Conservation (phyloP, 2,113 vertebrate genomes). For the Oenanthe melanoleuca region DNA sequence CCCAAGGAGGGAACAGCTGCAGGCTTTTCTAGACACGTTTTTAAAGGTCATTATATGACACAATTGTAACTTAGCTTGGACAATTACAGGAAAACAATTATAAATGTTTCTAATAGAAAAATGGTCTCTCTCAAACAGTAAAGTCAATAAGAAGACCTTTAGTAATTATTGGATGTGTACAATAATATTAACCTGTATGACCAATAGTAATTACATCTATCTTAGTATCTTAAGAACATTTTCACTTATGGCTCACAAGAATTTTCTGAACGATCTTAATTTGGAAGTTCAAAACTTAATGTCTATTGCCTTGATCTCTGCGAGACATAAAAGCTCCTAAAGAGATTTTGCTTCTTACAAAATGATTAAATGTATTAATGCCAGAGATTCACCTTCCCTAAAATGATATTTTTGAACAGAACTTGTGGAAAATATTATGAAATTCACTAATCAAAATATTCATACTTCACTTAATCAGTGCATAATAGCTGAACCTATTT, state of each 20-base stretch:
- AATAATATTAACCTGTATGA: background rate
- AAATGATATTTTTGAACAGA: background rate
- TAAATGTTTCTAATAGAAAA: slow-evolving; percentile 1
- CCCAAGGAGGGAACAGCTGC: slow-evolving; percentile 56
- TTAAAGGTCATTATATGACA: slow-evolving; percentile 44
- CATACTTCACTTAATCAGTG: background rate
- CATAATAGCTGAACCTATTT: background rate
- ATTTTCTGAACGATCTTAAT: background rate
- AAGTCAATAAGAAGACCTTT: background rate
- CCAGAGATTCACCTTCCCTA: background rate
- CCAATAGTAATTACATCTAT: background rate
- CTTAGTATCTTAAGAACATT: background rate
- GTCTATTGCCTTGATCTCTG: background rate
- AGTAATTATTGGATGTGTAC: background rate
- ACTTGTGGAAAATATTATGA: background rate
- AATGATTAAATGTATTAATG: background rate
- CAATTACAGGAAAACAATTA: slow-evolving; percentile 17
- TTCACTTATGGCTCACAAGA: background rate
- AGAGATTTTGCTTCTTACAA: background rate
- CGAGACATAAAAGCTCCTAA: background rate
- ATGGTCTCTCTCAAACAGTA: background rate
- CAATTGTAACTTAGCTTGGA: background rate
- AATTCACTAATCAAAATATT: background rate
- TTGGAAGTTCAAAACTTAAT: background rate
- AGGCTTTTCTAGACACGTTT: slow-evolving; percentile 47